A percentile compares a stretch with the other conserved stretches of the same genome.
These are phyloP conservation scores for Thymallus thymallus DNA, from an alignment of 2,113 vertebrate genomes.

Conservation along the genomic window DNA sequence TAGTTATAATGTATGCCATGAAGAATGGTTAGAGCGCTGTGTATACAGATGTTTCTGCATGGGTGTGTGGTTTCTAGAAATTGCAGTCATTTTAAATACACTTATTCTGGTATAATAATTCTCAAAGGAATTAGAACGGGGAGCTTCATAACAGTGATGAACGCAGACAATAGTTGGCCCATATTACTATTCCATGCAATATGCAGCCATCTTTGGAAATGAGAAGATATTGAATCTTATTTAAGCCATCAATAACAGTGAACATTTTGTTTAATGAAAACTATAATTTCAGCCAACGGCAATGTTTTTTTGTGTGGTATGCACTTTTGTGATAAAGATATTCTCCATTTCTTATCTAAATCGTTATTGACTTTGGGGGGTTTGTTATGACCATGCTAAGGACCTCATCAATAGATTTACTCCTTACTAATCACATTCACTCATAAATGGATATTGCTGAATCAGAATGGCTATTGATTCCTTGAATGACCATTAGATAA, in stretches of 20 bases:
- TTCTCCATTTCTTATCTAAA: slow-evolving; percentile 63
- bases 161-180: slow-evolving; percentile 65
- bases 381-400: slow-evolving; percentile 77
- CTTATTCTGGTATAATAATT: slow-evolving; percentile 69
- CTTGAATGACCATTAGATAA: slow-evolving; percentile 60
- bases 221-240: slow-evolving; percentile 75
- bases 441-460: slow-evolving; percentile 69
- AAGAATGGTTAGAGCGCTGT: slow-evolving; percentile 40
- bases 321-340: slow-evolving; percentile 79
- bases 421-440: slow-evolving; percentile 74
- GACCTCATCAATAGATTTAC: slow-evolving; percentile 79
- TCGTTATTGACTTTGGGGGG: slow-evolving; percentile 78
- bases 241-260: slow-evolving; percentile 78
- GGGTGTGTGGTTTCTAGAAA: slow-evolving; percentile 60
- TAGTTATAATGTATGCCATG: slow-evolving; percentile 37
- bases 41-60: slow-evolving; percentile 61
- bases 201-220: slow-evolving; percentile 71
- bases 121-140: slow-evolving; percentile 52
- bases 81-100: slow-evolving; percentile 71
- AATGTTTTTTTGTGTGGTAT: slow-evolving; percentile 73
- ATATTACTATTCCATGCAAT: slow-evolving; percentile 74
- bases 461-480: slow-evolving; percentile 69
- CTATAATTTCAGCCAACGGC: slow-evolving; percentile 76
- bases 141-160: slow-evolving; percentile 65
- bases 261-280: slow-evolving; percentile 82